Evolutionary conservation across 2,888 invertebrate genomes (phyloP).

Genomic region (Hoplodrina ambigua): DNA sequence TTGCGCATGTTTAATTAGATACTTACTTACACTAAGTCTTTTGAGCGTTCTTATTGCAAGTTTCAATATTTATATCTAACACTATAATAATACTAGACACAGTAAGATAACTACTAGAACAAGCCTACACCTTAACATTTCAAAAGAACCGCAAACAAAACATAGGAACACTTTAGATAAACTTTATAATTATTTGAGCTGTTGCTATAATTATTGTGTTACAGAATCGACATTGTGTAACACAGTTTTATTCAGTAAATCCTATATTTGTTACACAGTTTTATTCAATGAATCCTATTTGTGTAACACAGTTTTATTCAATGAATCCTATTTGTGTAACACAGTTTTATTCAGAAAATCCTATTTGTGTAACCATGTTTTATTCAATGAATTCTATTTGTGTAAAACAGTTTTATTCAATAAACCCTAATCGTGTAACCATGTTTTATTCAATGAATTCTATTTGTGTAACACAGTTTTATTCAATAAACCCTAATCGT

Average conservation of each 20-base stretch:
- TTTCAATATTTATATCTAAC: not conserved
- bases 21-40: constrained; percentile 19
- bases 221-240: too few species aligned
- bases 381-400: too few species aligned
- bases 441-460: too few species aligned
- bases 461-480: too few species aligned
- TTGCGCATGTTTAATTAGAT: constrained; percentile 7
- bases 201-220: too few species aligned
- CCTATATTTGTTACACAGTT: not conserved
- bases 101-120: not conserved
- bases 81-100: constrained; percentile 18
- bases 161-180: not conserved
- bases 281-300: not conserved
- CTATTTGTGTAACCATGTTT: too few species aligned
- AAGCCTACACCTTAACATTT: constrained; percentile 28
- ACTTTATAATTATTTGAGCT: not conserved
- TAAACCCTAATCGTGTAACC: too few species aligned
- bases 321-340: too few species aligned
- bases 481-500: too few species aligned
- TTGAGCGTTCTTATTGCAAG: constrained; percentile 11
- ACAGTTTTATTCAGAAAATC: too few species aligned
- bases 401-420: too few species aligned
- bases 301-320: not conserved
- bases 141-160: not conserved
- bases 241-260: too few species aligned